Evolutionary conservation across 2,888 invertebrate genomes (phyloP), one percentile per base, ranked within the genome.

Genomic region (Rhabditoides inermis): DNA sequence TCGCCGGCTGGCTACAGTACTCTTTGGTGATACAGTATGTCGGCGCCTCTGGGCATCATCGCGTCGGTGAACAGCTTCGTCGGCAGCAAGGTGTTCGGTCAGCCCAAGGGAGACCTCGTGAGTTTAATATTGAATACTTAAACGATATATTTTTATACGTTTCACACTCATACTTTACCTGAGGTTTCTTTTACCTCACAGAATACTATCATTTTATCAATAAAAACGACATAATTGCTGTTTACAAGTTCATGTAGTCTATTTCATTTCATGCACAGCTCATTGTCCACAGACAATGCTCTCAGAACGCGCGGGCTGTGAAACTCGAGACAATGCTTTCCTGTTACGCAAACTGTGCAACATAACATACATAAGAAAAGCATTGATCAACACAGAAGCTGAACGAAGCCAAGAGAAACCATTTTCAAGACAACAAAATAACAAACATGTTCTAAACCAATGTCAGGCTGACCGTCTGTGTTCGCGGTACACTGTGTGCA

Each of bases 41-140:
- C 64, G 42, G 53, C 61, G 37, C 72, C 71, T 30, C 53, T 73
- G 44, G 73, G 73, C 35, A 71, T 72, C 45, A 71, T 73, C 60
- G 61, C 58, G 53, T 59, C 66, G 51, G 70, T 72, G 40, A 74
- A 70, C 46, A 62, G 58, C 47, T 56, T 73, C 41, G 71, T 73
- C 45, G n/a, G n/a, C n/a, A 59, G 63, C 51, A 70, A 66, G 53
- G 63, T 70, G n/a, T 74, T 73, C 52, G 63, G 63, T 27, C 73
- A 73, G 53, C 73, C 73, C 20, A 74, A 71, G 49, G 73, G 73
- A 53, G 73, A 73, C 56, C 63, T 73, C 57, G 73, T 73, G 44
- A 65, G 73, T 63, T 51, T 7, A 23, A 12, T 20, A 15, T 10
- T 12, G 20, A 26, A 36, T 15, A n/a, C n/a, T n/a, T n/a, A n/a